phyloP scores from a whole-genome alignment of 2,113 vertebrate species.

The Ciconia maguari region DNA sequence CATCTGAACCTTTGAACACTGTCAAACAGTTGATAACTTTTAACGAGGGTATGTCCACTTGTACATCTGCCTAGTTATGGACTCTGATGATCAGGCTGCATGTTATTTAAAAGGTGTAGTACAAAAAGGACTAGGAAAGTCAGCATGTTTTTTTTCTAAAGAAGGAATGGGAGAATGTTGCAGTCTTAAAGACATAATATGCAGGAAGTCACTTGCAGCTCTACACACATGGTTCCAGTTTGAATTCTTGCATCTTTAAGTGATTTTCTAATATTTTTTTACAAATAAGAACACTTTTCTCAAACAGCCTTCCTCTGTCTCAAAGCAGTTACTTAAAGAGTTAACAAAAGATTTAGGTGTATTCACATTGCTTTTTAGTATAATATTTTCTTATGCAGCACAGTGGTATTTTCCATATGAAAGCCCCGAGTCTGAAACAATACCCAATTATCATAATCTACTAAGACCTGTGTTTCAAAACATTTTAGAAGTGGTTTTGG shows the following conservation, averaged over 20 bases:
- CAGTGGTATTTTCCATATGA: not conserved
- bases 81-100: not conserved
- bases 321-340: not conserved
- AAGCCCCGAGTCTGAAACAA: conserved; percentile 26
- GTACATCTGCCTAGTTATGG: not conserved
- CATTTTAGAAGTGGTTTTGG: conserved; percentile 21
- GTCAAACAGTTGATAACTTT: not conserved
- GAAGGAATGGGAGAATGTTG: not conserved
- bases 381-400: not conserved
- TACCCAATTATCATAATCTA: conserved; percentile 17
- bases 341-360: not conserved
- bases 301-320: not conserved
- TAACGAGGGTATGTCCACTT: not conserved
- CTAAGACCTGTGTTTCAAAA: conserved; percentile 34
- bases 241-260: not conserved
- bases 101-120: not conserved
- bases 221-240: not conserved
- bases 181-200: not conserved
- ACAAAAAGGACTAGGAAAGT: not conserved
- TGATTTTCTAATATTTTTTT: not conserved
- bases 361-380: not conserved
- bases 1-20: not conserved
- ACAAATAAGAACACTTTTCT: not conserved
- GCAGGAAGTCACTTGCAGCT: not conserved
- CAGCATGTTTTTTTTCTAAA: not conserved